phyloP scores from a whole-genome alignment of 2,113 vertebrate species.

The Gambusia holbrooki region DNA sequence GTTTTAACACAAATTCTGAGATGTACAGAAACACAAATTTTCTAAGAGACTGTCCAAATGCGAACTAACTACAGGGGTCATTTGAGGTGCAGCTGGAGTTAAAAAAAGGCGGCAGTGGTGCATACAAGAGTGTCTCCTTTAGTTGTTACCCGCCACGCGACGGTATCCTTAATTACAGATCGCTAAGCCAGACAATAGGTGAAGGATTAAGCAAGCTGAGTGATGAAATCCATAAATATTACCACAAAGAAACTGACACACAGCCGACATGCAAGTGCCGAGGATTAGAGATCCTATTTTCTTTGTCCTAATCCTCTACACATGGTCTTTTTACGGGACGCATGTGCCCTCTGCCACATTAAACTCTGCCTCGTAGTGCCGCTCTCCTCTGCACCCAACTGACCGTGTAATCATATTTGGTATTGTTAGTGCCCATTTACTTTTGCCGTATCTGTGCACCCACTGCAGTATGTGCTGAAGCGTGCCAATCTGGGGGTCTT shows the following conservation, averaged over 20 bases:
- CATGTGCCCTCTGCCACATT: conserved; percentile 2
- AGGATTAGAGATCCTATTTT: conserved; percentile 1
- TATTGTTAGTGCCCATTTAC: conserved; percentile 48
- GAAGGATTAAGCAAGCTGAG: conserved; percentile 19
- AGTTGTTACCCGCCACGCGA: conserved; percentile 51
- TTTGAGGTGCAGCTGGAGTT: conserved; percentile 37
- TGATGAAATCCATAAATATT: conserved; percentile 26
- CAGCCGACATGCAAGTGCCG: not conserved
- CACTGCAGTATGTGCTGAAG: conserved; percentile 48
- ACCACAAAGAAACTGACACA: conserved; percentile 1
- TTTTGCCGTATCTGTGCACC: conserved; percentile 43
- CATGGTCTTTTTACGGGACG: not conserved
- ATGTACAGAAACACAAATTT: not conserved
- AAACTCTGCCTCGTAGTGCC: conserved; percentile 28
- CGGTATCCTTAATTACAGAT: conserved; percentile 66
- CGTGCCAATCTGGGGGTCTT: conserved; percentile 55
- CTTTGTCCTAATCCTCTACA: not conserved
- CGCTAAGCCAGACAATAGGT: conserved; percentile 63
- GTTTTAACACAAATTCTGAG: not conserved
- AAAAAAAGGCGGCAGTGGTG: conserved; percentile 17
- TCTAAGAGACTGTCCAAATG: not conserved
- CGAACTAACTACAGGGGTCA: conserved; percentile 26
- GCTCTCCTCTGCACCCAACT: conserved; percentile 70
- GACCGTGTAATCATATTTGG: conserved; percentile 48
- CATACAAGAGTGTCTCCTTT: conserved; percentile 45